Conservation (phyloP, 2,888 invertebrate genomes). For the Paralinhomoeus sp. region DNA sequence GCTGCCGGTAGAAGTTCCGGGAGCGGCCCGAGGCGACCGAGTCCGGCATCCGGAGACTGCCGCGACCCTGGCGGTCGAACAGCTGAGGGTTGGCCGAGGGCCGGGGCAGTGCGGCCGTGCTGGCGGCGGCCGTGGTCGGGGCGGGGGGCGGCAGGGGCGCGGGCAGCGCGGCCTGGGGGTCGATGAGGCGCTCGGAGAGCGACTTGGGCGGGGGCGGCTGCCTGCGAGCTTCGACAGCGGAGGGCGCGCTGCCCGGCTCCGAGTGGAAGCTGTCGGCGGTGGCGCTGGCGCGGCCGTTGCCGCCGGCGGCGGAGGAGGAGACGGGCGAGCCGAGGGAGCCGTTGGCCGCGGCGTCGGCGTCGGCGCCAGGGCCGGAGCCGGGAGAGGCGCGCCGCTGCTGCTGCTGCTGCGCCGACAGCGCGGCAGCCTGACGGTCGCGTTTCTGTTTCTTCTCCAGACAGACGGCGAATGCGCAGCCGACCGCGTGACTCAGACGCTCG, state of each 20-base stretch:
- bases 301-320: no score
- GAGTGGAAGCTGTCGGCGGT: no score
- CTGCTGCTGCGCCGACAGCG: neutral
- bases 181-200: slow-evolving; percentile 12
- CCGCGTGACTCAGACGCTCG: slow-evolving; percentile 89
- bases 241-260: no score
- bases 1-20: slow-evolving; percentile 19
- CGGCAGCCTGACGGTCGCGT: slow-evolving; percentile 60
- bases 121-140: slow-evolving; percentile 40
- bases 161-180: slow-evolving; percentile 16
- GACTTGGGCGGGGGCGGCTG: slow-evolving; percentile 18
- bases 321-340: no score
- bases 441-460: slow-evolving; percentile 92
- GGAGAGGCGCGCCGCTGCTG: neutral
- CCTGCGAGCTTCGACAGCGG: slow-evolving; percentile 9
- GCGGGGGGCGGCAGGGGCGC: neutral
- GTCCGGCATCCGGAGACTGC: slow-evolving; percentile 71
- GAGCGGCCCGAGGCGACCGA: neutral
- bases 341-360: neutral
- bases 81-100: slow-evolving; percentile 84
- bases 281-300: neutral
- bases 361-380: no score
- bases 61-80: slow-evolving; percentile 79
- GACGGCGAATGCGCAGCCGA: slow-evolving; percentile 95
- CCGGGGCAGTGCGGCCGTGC: no score